phyloP scores from a whole-genome alignment of 1,140 invertebrate genomes.

The Drosophila nikananu region DNA sequence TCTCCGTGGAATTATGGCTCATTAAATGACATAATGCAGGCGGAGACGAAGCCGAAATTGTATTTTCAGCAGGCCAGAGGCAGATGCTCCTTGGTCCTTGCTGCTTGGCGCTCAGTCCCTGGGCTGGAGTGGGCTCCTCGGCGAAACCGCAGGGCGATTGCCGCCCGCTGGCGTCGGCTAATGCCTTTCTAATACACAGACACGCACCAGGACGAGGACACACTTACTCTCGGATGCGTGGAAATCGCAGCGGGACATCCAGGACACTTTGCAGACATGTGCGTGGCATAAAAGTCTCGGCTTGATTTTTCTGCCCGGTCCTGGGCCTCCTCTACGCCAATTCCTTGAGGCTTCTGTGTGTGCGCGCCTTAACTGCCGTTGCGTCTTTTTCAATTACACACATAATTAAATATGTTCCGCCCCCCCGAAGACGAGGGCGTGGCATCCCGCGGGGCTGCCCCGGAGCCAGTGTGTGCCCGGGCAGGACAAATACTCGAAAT shows the following conservation, averaged over 20 bases:
- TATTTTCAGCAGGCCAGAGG: constrained; percentile 31
- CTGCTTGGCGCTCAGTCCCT: neutral
- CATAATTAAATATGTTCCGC: constrained; percentile 79
- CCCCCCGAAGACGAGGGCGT: constrained; percentile 30
- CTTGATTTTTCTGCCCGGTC: constrained; percentile 44
- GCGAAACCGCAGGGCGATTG: constrained; percentile 41
- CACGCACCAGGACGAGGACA: constrained; percentile 42
- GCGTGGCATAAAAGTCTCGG: constrained; percentile 67
- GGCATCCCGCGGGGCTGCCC: constrained; percentile 38
- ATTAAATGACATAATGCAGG: constrained; percentile 77
- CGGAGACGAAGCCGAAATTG: constrained; percentile 36
- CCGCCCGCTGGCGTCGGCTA: constrained; percentile 51
- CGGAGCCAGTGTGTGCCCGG: constrained; percentile 1
- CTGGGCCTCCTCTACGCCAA: constrained; percentile 24
- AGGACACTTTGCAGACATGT: constrained; percentile 60
- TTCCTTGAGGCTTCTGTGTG: constrained; percentile 34
- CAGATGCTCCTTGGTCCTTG: constrained; percentile 36
- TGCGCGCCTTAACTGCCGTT: constrained; percentile 68
- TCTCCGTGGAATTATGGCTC: constrained; percentile 74
- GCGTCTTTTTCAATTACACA: constrained; percentile 82
- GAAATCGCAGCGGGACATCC: constrained; percentile 42
- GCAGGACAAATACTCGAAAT: constrained; percentile 60
- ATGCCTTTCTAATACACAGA: constrained; percentile 79
- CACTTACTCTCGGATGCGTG: constrained; percentile 8
- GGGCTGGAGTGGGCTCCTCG: neutral